Conservation (phyloP, 2,113 vertebrate species). For the Hydrolagus affinis region DNA sequence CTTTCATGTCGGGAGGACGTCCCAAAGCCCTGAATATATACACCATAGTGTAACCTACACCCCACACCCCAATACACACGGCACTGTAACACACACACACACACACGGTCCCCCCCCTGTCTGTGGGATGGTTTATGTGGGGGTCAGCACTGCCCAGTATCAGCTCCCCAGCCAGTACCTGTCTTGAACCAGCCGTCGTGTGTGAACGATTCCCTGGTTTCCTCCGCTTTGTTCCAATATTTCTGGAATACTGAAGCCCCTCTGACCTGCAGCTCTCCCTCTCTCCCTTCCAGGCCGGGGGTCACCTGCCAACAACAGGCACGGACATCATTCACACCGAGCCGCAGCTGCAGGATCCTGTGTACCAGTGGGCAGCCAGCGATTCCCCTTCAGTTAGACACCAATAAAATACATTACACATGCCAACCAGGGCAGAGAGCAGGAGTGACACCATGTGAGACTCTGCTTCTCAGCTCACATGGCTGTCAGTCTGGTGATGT, state of each 20-base stretch:
- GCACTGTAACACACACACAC: not conserved
- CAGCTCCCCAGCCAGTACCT: constrained; percentile 52
- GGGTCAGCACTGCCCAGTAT: no score
- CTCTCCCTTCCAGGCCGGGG: constrained; percentile 65
- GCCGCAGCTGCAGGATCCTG: not conserved
- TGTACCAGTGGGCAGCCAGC: not conserved
- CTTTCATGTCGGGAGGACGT: no score
- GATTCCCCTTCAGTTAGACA: not conserved
- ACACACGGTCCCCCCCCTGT: no score
- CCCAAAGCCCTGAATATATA: no score
- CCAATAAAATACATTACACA: no score
- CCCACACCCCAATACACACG: not conserved
- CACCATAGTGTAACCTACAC: no score
- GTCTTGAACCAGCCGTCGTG: constrained; percentile 85
- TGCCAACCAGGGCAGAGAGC: not conserved
- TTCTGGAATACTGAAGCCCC: constrained; percentile 76
- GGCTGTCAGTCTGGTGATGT: no score
- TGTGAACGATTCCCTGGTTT: constrained; percentile 69
- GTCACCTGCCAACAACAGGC: constrained; percentile 56
- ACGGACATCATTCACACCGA: not conserved
- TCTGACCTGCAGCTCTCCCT: constrained; percentile 79
- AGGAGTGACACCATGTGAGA: not conserved
- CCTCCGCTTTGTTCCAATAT: constrained; percentile 81
- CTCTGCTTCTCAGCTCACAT: not conserved
- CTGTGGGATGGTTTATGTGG: not conserved